phyloP scores from a whole-genome alignment of 2,888 invertebrate genomes.

The Ichneumoninae sp. region DNA sequence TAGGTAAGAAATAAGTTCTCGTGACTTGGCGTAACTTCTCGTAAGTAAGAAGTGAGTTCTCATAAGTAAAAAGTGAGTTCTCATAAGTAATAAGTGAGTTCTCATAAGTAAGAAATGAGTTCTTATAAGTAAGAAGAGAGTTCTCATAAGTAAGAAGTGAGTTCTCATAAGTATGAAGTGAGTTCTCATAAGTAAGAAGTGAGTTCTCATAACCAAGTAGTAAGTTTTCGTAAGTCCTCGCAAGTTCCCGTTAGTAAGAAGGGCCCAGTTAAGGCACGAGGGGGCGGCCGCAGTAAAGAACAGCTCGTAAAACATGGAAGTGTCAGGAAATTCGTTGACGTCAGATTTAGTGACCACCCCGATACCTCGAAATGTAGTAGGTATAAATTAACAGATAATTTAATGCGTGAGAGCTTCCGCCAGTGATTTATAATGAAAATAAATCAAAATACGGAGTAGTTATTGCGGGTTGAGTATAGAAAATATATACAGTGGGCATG shows the following conservation, averaged over 20 bases:
- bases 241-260: not conserved
- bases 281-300: not conserved
- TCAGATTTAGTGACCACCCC: not conserved
- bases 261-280: not conserved
- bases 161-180: too few species aligned
- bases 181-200: too few species aligned
- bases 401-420: not conserved
- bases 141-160: too few species aligned
- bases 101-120: too few species aligned
- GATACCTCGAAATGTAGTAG: not conserved
- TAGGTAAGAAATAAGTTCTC: too few species aligned
- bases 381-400: conserved; percentile 12
- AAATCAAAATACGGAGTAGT: conserved; percentile 20
- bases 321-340: not conserved
- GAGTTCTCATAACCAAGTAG: too few species aligned
- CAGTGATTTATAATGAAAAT: conserved; percentile 12
- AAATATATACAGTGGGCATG: conserved; percentile 49
- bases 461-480: conserved; percentile 6
- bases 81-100: too few species aligned
- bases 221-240: not conserved
- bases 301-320: not conserved
- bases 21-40: too few species aligned
- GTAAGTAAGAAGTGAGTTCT: too few species aligned
- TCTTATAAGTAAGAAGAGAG: too few species aligned
- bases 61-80: not conserved